Evolutionary conservation across 1,140 invertebrate species (phyloP), one percentile per base, ranked within the genome.

Genomic region (Caenorhabditis inopinata): DNA sequence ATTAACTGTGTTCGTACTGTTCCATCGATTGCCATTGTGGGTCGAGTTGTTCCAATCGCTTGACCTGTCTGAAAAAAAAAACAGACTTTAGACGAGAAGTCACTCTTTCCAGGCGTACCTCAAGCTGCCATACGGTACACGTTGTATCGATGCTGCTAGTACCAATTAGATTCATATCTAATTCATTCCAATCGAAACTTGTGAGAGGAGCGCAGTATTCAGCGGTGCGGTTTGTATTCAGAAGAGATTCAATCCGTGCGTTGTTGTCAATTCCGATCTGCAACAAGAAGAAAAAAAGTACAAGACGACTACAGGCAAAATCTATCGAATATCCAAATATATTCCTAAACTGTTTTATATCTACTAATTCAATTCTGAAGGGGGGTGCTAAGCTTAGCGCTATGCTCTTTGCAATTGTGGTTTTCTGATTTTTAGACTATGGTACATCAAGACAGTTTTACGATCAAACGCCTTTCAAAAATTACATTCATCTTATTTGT

Each of bases 141-240:
- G 97, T 99, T 6, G 97, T 99, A 87, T 99, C 97, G 85, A 99
- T 99, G 83, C 95, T 97, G 11, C 96, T 98, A 12, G 97, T 99
- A 5, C 96, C 97, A 53, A 99, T 94, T 49, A 99, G 89, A 90
- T 98, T 98, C 3, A 96, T 95, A 91, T 99, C 97, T 0, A 99
- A 94, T 91, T 99, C 97, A 89, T 99, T 99, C 97, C 97, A 99
- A 89, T 99, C 97, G 88, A 99, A 99, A 5, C 96, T 98, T 12
- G 97, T 99, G 2, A 99, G 90, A 0, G 97, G 97, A 5, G 97
- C 97, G 91, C 97, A 99, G 89, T 99, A 99, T 89, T 98, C 96
- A 5, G 96, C 97, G 88, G 98, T 98, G 90, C 98, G 98, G 89
- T 99, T 98, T 91, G 93, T 87, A 48, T 85, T 77, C 7, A 85